These are phyloP conservation scores for Pollachius pollachius DNA, from an alignment of 2,113 vertebrate species.

Conservation along the genomic window DNA sequence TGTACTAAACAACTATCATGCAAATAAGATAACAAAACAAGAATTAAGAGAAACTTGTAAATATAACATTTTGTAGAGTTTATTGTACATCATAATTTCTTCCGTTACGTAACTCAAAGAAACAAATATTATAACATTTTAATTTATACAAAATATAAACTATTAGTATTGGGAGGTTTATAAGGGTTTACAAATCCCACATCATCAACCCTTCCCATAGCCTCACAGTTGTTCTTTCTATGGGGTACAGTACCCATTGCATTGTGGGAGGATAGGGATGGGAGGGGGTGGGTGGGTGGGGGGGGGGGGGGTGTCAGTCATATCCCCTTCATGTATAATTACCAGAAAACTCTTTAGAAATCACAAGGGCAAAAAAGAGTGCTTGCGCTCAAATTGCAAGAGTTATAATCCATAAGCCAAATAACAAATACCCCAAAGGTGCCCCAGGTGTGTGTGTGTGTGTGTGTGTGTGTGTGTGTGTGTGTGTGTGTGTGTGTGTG, in stretches of 20 bases:
- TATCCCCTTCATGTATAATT: conserved; percentile 29
- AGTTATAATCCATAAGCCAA: conserved; percentile 37
- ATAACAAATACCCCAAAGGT: conserved; percentile 24
- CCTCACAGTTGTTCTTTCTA: conserved; percentile 39
- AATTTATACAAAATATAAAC: conserved; percentile 76
- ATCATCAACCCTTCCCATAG: conserved; percentile 48
- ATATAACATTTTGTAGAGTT: conserved; percentile 49
- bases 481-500: neutral
- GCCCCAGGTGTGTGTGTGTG: conserved; percentile 4
- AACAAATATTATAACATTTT: conserved; percentile 63
- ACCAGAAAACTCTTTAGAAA: conserved; percentile 44
- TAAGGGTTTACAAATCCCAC: conserved; percentile 48
- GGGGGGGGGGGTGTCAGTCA: conserved; percentile 27
- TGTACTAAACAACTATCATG: neutral
- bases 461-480: no score
- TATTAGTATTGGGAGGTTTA: conserved; percentile 36
- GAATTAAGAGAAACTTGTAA: conserved; percentile 36
- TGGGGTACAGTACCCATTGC: conserved; percentile 38
- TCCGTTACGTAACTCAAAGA: conserved; percentile 51
- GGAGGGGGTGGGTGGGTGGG: conserved; percentile 18
- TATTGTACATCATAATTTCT: conserved; percentile 65
- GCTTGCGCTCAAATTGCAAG: conserved; percentile 31
- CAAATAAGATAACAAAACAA: neutral
- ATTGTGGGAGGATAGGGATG: conserved; percentile 31
- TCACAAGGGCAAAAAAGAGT: conserved; percentile 57